Evolutionary conservation across 1,140 invertebrate genomes (phyloP).

Genomic region (Notospermus geniculatus): DNA sequence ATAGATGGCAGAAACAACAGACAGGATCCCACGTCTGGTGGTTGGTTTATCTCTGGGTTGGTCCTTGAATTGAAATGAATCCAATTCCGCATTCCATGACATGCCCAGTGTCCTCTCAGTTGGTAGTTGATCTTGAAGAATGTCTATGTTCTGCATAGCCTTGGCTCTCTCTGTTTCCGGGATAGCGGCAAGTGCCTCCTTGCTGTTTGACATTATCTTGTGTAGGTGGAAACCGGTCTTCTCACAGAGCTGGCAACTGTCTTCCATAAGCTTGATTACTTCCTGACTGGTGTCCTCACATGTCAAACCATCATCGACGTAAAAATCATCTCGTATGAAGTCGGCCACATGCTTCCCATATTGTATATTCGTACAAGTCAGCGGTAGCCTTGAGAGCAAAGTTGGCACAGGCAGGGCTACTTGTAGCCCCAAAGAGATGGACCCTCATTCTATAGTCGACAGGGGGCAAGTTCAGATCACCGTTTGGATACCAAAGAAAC

Average conservation of each 20-base stretch:
- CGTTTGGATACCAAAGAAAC: slow-evolving; percentile 24
- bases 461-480: slow-evolving; percentile 1
- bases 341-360: slow-evolving; percentile 11
- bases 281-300: background rate
- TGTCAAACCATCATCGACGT: slow-evolving; percentile 22
- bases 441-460: slow-evolving; percentile 19
- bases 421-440: slow-evolving; percentile 21
- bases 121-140: slow-evolving; percentile 11
- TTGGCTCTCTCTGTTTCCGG: slow-evolving; percentile 23
- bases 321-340: slow-evolving; percentile 18
- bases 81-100: slow-evolving; percentile 23
- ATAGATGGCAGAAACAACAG: slow-evolving; percentile 17
- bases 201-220: slow-evolving; percentile 17
- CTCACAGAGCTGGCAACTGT: background rate
- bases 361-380: background rate
- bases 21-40: slow-evolving; percentile 14
- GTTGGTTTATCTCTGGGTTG: slow-evolving; percentile 10
- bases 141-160: slow-evolving; percentile 27
- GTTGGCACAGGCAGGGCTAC: slow-evolving; percentile 17
- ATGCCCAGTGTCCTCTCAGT: slow-evolving; percentile 24
- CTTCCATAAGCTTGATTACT: background rate
- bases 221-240: slow-evolving; percentile 10
- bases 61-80: slow-evolving; percentile 21
- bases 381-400: slow-evolving; percentile 16
- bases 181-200: slow-evolving; percentile 21